Evolutionary conservation across 2,888 invertebrate species (phyloP), one percentile per base, ranked within the genome.

Genomic region (Drosophila leonis): DNA sequence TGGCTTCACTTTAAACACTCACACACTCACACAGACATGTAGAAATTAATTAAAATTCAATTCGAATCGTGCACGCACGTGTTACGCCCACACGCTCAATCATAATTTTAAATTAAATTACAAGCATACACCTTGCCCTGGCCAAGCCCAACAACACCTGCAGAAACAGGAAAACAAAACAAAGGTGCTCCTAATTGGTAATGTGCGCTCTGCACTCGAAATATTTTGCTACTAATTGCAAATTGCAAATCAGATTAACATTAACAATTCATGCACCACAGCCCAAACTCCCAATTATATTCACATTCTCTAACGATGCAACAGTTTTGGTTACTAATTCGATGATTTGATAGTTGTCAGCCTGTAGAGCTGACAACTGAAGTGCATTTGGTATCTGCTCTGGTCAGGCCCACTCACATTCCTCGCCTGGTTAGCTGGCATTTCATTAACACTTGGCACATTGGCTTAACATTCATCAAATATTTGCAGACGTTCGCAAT

Each of bases 41-140:
- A 51, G 44, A 35, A 33, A 65, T 86, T 76, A 82, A 83, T 83
- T 84, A 72, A 73, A 82, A 82, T 80, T 73, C 63, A 83, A 78
- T 83, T 87, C 73, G 62, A 57, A 65, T 62, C 52, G 20, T 52
- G 46, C 57, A 62, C 62, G 52, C 65, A 83, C 79, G 82, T 71
- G 51, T 24, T 44, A 4, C 60, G 49, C n/a, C 42, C 68, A 48
- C 48, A 41, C 65, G 54, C 68, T 68, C 78, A 82, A 72, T 75
- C 78, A 74, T 72, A 69, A 82, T 87, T 75, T 72, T 59, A 72
- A 74, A 77, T 72, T 72, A 69, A 67, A 72, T 80, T 83, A 75
- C 31, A 18, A 35, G 35, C 18, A 20, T 24, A 66, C 31, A 24
- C 33, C 15, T 24, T 10, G 42, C 29, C 24, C 2, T 2, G 13